A percentile compares a stretch with the other conserved stretches of the same genome.
phyloP scores from a whole-genome alignment of 2,888 invertebrate species.

The Theristus sp. region DNA sequence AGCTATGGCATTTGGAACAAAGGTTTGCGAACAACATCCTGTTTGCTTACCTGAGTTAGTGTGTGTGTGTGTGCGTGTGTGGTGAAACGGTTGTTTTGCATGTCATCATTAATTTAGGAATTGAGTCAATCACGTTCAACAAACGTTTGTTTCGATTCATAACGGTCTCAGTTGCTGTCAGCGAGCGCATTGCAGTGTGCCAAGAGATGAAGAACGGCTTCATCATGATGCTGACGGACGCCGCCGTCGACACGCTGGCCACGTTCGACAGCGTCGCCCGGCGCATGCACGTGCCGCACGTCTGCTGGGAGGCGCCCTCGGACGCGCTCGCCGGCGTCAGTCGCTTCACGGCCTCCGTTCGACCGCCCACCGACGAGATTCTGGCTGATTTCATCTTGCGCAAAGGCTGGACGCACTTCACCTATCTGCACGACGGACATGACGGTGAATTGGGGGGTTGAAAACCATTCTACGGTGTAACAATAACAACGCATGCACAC shows the following conservation, averaged over 20 bases:
- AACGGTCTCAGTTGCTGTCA: too few relatives aligned
- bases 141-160: too few relatives aligned
- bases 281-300: slow-evolving; percentile 13
- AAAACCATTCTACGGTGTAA: too few relatives aligned
- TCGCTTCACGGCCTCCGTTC: slow-evolving; percentile 44
- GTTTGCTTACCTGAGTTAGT: too few relatives aligned
- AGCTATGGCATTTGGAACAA: background rate
- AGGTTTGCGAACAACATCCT: background rate
- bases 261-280: slow-evolving; percentile 13
- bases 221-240: slow-evolving; percentile 19
- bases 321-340: background rate
- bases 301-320: slow-evolving; percentile 15
- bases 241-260: slow-evolving; percentile 12
- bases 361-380: slow-evolving; percentile 83
- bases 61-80: too few relatives aligned
- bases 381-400: slow-evolving; percentile 79
- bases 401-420: slow-evolving; percentile 72
- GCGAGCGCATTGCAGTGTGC: slow-evolving; percentile 22
- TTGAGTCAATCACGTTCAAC: too few relatives aligned
- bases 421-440: slow-evolving; percentile 73
- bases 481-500: background rate
- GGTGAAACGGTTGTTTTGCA: too few relatives aligned
- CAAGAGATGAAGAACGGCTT: slow-evolving; percentile 22
- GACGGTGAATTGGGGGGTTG: slow-evolving; percentile 45
- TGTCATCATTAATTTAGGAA: too few relatives aligned